Percentiles rank a stretch among this genome's conserved stretches.
These are phyloP conservation scores for Podocnemis expansa DNA, from an alignment of 2,113 vertebrate species.

Conservation along the genomic window DNA sequence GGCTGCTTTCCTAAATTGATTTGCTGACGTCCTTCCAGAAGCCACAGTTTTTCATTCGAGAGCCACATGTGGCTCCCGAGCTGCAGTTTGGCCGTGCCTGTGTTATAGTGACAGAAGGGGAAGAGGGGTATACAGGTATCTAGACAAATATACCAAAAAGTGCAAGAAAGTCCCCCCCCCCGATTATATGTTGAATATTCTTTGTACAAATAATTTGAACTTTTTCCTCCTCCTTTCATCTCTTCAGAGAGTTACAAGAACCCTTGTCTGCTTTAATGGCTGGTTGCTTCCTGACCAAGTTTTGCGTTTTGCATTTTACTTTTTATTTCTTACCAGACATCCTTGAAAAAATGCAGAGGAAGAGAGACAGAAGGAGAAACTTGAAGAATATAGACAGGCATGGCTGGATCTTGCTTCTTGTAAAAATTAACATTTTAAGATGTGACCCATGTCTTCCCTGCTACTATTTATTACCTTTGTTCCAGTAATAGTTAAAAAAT, in stretches of 20 bases:
- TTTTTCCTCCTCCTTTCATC: not conserved
- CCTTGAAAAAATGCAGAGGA: not conserved
- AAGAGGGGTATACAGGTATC: rapidly evolving
- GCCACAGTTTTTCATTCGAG: too few species aligned
- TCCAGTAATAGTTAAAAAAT: not conserved
- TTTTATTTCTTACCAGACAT: not conserved
- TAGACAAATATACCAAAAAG: too few species aligned
- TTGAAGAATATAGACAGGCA: not conserved
- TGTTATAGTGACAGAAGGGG: not conserved
- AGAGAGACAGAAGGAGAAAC: not conserved
- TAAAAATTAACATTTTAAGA: not conserved
- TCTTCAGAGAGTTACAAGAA: not conserved
- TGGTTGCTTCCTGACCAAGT: not conserved
- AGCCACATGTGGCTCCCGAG: too few species aligned
- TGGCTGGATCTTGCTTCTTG: rapidly evolving
- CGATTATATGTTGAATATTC: not conserved
- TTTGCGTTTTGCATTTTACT: not conserved
- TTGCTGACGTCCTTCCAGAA: too few species aligned
- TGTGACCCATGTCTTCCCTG: not conserved
- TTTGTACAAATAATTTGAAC: not conserved
- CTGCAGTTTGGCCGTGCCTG: too few species aligned
- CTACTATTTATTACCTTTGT: not conserved
- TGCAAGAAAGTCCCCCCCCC: too few species aligned
- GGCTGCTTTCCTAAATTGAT: too few species aligned
- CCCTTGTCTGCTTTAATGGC: not conserved